These are phyloP conservation scores for Rhadina sibilatrix DNA, from an alignment of 2,113 vertebrate genomes.

Conservation along the genomic window DNA sequence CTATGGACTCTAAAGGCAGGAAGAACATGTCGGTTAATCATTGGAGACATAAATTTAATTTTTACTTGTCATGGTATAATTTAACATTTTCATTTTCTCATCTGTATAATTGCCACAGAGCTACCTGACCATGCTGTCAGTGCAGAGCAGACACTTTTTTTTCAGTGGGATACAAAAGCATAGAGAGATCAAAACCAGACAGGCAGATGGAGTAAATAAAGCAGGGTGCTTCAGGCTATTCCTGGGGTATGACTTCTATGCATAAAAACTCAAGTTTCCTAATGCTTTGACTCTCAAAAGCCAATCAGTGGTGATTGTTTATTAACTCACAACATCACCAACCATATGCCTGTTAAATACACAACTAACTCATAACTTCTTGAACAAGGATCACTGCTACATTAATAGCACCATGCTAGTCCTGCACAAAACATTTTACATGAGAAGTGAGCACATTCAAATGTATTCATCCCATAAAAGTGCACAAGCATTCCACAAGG, in stretches of 20 bases:
- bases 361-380: not conserved
- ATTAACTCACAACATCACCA: slow-evolving; percentile 34
- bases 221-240: not conserved
- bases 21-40: not conserved
- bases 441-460: not conserved
- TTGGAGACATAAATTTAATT: not conserved
- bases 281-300: slow-evolving; percentile 20
- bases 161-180: not conserved
- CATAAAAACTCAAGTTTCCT: slow-evolving; percentile 17
- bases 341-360: not conserved
- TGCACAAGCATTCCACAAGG: not conserved
- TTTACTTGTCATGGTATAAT: not conserved
- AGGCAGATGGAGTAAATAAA: slow-evolving; percentile 21
- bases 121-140: not conserved
- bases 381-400: not conserved
- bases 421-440: not conserved
- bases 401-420: not conserved
- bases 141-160: not conserved
- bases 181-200: not conserved
- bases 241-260: not conserved
- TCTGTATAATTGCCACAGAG: not conserved
- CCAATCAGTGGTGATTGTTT: not conserved
- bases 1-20: not conserved
- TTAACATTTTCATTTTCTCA: not conserved
- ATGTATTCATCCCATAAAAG: not conserved